These are phyloP conservation scores for Ivindomyrus marchei DNA, from an alignment of 2,113 vertebrate species.

Conservation along the genomic window DNA sequence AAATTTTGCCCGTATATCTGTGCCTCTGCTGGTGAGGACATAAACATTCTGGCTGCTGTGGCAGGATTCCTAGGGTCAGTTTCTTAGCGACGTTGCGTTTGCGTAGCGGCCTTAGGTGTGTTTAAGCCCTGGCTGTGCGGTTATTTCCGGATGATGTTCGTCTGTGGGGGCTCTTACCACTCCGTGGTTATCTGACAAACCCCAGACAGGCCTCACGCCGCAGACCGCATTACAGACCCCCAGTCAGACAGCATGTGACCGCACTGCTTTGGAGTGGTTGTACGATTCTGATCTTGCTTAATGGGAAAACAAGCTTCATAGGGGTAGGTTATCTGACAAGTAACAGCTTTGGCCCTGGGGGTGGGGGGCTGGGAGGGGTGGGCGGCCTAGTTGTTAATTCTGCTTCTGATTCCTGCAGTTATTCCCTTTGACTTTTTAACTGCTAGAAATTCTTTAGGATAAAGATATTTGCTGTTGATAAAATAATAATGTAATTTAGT, in stretches of 20 bases:
- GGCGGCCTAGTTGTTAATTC: background rate
- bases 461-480: background rate
- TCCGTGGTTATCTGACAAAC: background rate
- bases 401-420: background rate
- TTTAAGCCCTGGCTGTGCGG: background rate
- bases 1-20: background rate
- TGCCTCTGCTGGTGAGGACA: background rate
- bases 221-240: background rate
- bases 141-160: background rate
- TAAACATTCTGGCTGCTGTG: background rate
- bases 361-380: background rate
- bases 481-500: background rate
- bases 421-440: background rate
- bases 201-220: background rate
- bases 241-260: background rate
- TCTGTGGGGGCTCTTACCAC: background rate
- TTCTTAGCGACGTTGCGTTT: background rate
- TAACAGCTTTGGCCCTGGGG: background rate
- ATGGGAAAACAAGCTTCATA: background rate
- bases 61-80: background rate
- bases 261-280: background rate
- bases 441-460: background rate
- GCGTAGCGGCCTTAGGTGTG: background rate
- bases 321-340: background rate
- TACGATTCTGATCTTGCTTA: background rate